These are phyloP conservation scores for Taphrorychus bicolor DNA, from an alignment of 2,888 invertebrate genomes.

Conservation along the genomic window DNA sequence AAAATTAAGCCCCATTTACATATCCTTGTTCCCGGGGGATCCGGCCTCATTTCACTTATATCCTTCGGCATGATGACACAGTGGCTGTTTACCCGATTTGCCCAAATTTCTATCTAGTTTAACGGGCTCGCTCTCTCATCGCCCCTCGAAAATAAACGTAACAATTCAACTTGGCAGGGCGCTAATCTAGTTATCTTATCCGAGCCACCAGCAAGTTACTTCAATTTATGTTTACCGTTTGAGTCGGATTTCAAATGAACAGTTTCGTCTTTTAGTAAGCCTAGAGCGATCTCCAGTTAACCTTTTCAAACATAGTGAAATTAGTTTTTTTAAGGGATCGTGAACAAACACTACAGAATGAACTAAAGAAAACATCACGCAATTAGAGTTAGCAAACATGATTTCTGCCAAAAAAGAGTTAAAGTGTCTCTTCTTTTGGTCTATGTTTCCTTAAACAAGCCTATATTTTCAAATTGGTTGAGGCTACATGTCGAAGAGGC, in stretches of 20 bases:
- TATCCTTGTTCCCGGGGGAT: conserved; percentile 27
- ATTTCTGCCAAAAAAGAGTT: no score
- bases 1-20: conserved; percentile 36
- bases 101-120: conserved; percentile 40
- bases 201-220: conserved; percentile 49
- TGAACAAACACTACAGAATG: no score
- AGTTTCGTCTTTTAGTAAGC: background rate
- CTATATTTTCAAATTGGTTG: background rate
- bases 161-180: conserved; percentile 38
- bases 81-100: conserved; percentile 41
- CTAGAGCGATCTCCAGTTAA: background rate
- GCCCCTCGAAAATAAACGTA: conserved; percentile 37
- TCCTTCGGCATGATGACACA: conserved; percentile 34
- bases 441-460: no score
- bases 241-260: conserved; percentile 16
- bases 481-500: no score
- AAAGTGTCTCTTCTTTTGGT: no score
- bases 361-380: no score
- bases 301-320: no score
- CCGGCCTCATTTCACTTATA: conserved; percentile 33
- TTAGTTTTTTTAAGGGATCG: no score
- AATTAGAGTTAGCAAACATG: no score
- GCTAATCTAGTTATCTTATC: conserved; percentile 52
- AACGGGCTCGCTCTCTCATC: conserved; percentile 36
- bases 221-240: conserved; percentile 50